Base-by-base conservation (phyloP, 2,113 vertebrate species). In the Phrynosoma blainvillii region DNA sequence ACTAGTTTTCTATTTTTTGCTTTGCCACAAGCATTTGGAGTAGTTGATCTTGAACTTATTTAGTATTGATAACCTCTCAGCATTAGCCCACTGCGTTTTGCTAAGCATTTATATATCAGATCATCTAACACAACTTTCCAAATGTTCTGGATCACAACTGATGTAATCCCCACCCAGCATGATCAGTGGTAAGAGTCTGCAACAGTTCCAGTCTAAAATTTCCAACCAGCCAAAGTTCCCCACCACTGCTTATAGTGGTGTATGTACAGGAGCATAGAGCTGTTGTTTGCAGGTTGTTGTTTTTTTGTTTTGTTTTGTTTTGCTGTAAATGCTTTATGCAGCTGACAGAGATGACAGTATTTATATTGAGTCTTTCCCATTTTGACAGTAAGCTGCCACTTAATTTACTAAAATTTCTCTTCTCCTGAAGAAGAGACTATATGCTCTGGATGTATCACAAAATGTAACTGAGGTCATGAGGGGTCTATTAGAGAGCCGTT, bases 311-410 rank as follows among this genome's bases (percentile, higher is more conserved):
- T 2, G 20, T 12, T 77, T 81, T 36, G 52, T 59, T n/a, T n/a
- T n/a, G 27, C 42, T 73, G 18, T 3, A 71, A 47, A 47, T 1
- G 32, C 25, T 79, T 62, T 20, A 82, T 76, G 62, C 6, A 84
- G 54, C 42, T 68, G 30, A n/a, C 52, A 18, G 42, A 70, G 66
- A 84, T 77, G 76, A 70, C 71, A 75, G 25, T 56, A 16, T 47
- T 70, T 2, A 9, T 59, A 81, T 59, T 86, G 27, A 25, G 32
- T 40, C 62, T 86, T 59, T 77, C 82, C 79, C 32, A 54, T 75
- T 21, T 86, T 70, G 47, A 27, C 84, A 89, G 70, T 20, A 30
- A 92, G 66, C n/a, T 88, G 27, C 66, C 59, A 79, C 86, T 80
- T 68, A 73, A 18, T 62, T 70, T 23, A 54, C 70, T 32, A 75